Evolutionary conservation across 2,113 vertebrate species (phyloP).

Genomic region (Antechinus stuartii): DNA sequence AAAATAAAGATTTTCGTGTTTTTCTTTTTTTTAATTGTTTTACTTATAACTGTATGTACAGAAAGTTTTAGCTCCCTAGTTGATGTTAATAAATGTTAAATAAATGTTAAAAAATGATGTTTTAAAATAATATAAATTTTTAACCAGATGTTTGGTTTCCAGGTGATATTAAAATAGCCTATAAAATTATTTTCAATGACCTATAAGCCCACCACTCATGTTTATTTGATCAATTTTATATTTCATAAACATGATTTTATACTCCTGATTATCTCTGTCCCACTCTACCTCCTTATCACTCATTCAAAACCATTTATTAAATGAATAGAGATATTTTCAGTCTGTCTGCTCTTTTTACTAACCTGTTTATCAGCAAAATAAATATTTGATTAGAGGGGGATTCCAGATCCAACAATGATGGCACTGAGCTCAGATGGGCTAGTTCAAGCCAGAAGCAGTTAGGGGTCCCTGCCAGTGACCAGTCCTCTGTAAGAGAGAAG

Average conservation of each 20-base stretch:
- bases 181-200: neutral
- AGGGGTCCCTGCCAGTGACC: neutral
- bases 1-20: neutral
- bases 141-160: neutral
- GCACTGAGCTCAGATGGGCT: neutral
- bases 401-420: neutral
- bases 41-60: neutral
- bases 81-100: no score
- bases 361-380: neutral
- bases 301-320: neutral
- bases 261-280: neutral
- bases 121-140: neutral
- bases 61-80: neutral
- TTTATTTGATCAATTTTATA: neutral
- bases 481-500: neutral
- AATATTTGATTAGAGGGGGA: neutral
- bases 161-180: neutral
- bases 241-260: neutral
- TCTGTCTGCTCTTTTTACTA: neutral
- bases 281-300: neutral
- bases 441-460: neutral
- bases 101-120: no score
- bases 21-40: neutral
- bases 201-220: neutral
- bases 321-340: neutral